A percentile compares a stretch with the other conserved stretches of the same genome.
phyloP scores from a whole-genome alignment of 2,888 invertebrate genomes.

The Chaitophorus viminalis region DNA sequence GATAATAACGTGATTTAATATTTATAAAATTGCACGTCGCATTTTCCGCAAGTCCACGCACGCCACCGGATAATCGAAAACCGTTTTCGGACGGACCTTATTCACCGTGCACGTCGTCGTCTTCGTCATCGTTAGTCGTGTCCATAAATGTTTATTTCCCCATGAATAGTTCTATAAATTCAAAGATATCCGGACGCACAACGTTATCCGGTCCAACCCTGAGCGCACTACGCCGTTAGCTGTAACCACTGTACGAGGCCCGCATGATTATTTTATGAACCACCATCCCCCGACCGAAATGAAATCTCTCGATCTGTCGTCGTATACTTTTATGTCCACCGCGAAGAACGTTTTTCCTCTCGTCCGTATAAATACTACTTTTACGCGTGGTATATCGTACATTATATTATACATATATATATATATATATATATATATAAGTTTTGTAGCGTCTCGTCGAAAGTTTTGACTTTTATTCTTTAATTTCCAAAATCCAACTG shows the following conservation, averaged over 20 bases:
- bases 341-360: neutral
- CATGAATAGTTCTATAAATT: slow-evolving; percentile 17
- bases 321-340: slow-evolving; percentile 3
- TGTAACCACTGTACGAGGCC: neutral
- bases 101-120: neutral
- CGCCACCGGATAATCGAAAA: slow-evolving; percentile 8
- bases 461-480: neutral
- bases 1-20: slow-evolving; percentile 28
- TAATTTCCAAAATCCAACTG: neutral
- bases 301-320: slow-evolving; percentile 12
- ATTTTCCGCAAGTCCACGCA: too few species aligned
- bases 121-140: neutral
- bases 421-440: too few species aligned
- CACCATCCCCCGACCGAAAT: neutral
- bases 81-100: neutral
- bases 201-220: slow-evolving; percentile 8
- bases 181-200: neutral
- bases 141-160: slow-evolving; percentile 47
- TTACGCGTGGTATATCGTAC: neutral
- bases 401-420: too few species aligned
- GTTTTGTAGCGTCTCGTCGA: neutral
- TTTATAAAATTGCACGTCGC: slow-evolving; percentile 3
- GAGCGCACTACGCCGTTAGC: neutral
- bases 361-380: neutral
- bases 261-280: slow-evolving; percentile 46